Base-by-base conservation (phyloP, 2,888 invertebrate species). In the Buathra laborator region DNA sequence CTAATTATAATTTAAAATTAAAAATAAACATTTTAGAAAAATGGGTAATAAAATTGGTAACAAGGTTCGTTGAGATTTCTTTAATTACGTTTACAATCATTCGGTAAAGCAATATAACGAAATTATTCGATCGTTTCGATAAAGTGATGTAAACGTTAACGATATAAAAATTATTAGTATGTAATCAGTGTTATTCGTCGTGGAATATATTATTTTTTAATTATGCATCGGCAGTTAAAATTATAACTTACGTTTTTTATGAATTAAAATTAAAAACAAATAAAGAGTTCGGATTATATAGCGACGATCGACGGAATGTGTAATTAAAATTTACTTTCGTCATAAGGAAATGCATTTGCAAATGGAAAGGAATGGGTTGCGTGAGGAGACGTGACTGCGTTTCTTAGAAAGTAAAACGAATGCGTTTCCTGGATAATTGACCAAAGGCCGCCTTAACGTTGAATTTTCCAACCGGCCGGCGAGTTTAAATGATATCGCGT, bases 1-100 rank as follows among this genome's bases (percentile, higher is more conserved):
- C 24, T 3, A 53, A 71, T 32, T 16, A 19, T 53, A 29, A 29
- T 48, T 16, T 16, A n/a, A 6, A 19, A 16, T 12, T 6, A 29
- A 62, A 29, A 19, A 37, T n/a, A 71, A 37, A 68, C 12, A 37
- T 44, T 53, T 70, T 64, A 53, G 53, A 75, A 24, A 0, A 46
- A 79, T 79, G 83, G 79, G 70, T n/a, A 83, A 83, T 79, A 79
- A 71, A 75, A 56, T 75, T 24, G n/a, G 64, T 32, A 68, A 53
- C 37, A 44, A 83, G 83, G 83, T 83, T 75, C 14, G 83, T 44
- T 5, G 1, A 9, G 24, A 24, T 24, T 24, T 24, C 24, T 24
- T 24, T 2, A 24, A 24, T 24, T 24, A 24, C 24, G 24, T 24
- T 24, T 19, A 19, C 12, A 66, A 44, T 43, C 4, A 43, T 37